Evolutionary conservation across 2,888 invertebrate species (phyloP), one percentile per base, ranked within the genome.

Genomic region (Brassicogethes aeneus): DNA sequence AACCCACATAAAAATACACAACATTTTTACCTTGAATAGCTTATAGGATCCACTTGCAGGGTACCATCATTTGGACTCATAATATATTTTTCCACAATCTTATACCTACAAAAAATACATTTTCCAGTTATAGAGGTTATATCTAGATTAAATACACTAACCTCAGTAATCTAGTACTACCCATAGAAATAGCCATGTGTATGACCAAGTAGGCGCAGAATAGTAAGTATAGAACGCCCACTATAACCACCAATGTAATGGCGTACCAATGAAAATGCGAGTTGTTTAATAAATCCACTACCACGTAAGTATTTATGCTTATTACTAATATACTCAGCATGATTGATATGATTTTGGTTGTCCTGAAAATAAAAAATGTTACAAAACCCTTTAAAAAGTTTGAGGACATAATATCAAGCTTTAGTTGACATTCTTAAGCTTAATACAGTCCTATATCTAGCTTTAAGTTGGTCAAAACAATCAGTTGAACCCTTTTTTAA

Each of bases 261-360:
- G 70, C 54, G 32, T 61, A 67, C 60, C 70, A 70, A 23, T 65
- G 50, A 12, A 72, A 54, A 3, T 75, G 51, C 1, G 65, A 57
- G 3, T 67, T 57, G 15, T 71, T 61, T 1, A 84, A 75, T 47
- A 77, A 79, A 39, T 73, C 72, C 13, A 76, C 66, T 8, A 89
- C 85, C 63, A 89, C 87, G 62, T 78, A 88, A 45, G 87, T 72
- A 64, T 91, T 91, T 53, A 91, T 88, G 3, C 65, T 70, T 55
- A 91, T 85, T 3, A 90, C 85, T 31, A 82, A 61, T 3, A 80
- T 58, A 8, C 85, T 81, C 17, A 90, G 66, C 2, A 77, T 39
- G 15, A 81, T 75, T 0, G 87, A 74, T 17, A 83, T 68, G 15
- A 82, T 66, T 70, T 82, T 84, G 65, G 81, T 85, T 16, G 70